These are phyloP conservation scores for Sphyrna mokarran DNA, from an alignment of 2,113 vertebrate species.

Conservation along the genomic window DNA sequence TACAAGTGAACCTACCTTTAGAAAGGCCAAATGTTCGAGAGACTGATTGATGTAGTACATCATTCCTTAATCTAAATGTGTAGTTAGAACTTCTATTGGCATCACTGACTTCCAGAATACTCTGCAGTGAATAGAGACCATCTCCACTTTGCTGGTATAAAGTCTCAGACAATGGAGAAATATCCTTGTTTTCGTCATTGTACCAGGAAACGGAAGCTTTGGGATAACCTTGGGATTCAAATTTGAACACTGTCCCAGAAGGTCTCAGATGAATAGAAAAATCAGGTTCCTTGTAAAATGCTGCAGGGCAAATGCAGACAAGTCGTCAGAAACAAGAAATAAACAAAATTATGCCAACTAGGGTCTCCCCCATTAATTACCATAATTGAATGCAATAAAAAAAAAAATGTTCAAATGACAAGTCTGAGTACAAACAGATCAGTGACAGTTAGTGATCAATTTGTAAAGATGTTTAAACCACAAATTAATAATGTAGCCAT, in stretches of 20 bases:
- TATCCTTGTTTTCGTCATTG: background rate
- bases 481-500: background rate
- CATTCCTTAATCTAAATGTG: background rate
- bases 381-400: background rate
- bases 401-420: background rate
- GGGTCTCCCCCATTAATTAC: background rate
- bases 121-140: background rate
- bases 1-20: background rate
- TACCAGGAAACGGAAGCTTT: background rate
- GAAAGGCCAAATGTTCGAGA: background rate
- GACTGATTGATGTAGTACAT: background rate
- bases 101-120: background rate
- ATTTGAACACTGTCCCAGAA: background rate
- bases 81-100: background rate
- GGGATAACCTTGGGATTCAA: background rate
- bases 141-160: background rate
- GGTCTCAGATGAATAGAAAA: background rate
- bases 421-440: background rate
- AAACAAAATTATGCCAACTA: background rate
- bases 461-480: background rate
- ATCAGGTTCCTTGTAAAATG: constrained; percentile 1
- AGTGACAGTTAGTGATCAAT: background rate
- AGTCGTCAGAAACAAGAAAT: background rate
- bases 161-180: background rate
- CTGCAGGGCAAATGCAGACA: background rate